Evolutionary conservation across 2,888 invertebrate species (phyloP), one percentile per base, ranked within the genome.

Genomic region (Geophilus truncorum): DNA sequence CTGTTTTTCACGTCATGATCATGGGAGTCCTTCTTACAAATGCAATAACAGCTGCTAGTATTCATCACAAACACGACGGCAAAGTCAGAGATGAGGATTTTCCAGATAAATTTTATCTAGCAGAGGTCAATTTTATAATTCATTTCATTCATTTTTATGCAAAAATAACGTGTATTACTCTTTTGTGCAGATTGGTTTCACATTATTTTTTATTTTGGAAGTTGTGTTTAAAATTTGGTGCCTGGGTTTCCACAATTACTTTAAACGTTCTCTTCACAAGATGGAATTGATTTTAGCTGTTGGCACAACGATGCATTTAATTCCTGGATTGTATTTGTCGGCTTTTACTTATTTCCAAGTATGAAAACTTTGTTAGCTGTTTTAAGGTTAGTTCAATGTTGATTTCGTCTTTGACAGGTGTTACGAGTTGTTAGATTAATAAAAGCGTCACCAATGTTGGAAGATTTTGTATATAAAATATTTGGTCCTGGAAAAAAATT

Each of bases 201-300:
- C 99, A 0, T 91, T 96, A 82, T 92, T 99, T 84, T 91, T 99
- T 86, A 94, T 97, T 86, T 88, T 98, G 83, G 99, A 99, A 88
- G 95, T 96, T 0, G 86, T 97, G 40, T 95, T 99, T 86, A 99
- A 99, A 89, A 94, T 99, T 84, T 97, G 97, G 93, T 98, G 98
- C 86, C 90, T 98, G 78, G 98, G 98, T 2, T 94, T 97, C 90
- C 91, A 93, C 81, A 95, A 96, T 12, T 99, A 99, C 86, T 95
- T 95, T 88, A 94, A 95, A 85, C 95, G 98, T 86, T 96, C 97
- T 0, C 94, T 97, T 83, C 98, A 98, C 87, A 98, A 98, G 88
- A 98, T 99, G 88, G 99, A 99, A 88, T 88, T 99, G 45, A 89
- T 98, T 0, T 88, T 99, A 81, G 94, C 96, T 0, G 91, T 97